These are phyloP conservation scores for Portunus trituberculatus DNA, from an alignment of 1,140 invertebrate genomes.

Conservation along the genomic window DNA sequence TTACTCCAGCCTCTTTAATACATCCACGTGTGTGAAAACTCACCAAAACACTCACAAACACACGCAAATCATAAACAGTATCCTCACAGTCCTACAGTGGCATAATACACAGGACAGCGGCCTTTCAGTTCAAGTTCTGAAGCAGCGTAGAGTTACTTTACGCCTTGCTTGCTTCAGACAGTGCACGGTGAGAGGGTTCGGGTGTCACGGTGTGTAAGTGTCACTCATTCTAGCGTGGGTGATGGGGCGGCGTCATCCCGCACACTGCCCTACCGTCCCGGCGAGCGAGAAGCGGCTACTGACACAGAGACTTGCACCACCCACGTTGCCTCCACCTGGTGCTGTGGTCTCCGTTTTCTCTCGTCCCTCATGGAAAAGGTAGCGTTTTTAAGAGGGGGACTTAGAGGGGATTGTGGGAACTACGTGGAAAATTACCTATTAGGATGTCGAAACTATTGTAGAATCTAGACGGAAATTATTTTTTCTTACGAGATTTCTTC, in stretches of 20 bases:
- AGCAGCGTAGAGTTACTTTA: no score
- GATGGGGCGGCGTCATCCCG: background rate
- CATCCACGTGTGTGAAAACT: background rate
- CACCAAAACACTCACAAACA: background rate
- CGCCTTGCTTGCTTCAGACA: background rate
- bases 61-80: background rate
- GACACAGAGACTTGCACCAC: background rate
- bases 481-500: no score
- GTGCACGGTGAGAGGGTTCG: background rate
- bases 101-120: no score
- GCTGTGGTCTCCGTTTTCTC: background rate
- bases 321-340: background rate
- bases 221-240: background rate
- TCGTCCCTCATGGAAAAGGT: background rate
- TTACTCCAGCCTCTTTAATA: background rate
- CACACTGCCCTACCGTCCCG: background rate
- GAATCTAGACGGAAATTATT: no score
- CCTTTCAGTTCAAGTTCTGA: no score
- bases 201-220: background rate
- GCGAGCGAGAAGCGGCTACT: background rate
- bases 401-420: background rate
- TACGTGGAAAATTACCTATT: no score
- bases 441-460: no score
- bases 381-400: background rate
- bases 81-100: background rate